Evolutionary conservation across 2,113 vertebrate genomes (phyloP), one percentile per base, ranked within the genome.

Genomic region (Centropus bengalensis): DNA sequence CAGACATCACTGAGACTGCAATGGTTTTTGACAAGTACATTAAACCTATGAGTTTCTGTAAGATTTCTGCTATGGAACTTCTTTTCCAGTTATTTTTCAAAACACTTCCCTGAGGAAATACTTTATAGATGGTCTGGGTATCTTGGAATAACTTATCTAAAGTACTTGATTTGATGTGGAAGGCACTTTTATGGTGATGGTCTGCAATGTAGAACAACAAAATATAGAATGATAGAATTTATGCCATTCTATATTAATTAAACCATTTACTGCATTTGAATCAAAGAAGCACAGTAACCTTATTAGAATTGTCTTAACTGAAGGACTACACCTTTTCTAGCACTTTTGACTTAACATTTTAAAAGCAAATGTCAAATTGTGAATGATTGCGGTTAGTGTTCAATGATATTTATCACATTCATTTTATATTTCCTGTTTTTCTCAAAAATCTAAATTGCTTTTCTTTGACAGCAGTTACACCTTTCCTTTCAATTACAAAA

Each of bases 1-100:
- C 47, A 94, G 36, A 28, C 19, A 66, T 27, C 42, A 88, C 56
- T 44, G 70, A 87, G 32, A 21, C 66, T 77, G 8, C 22, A 86
- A 77, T 77, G 70, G 67, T 78, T 96, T 93, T 87, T 90, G 81
- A 97, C 69, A 96, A 89, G 73, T 66, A 68, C 16, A 60, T 82
- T 92, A 85, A 91, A 77, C 56, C 38, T 3, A 2, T 10, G 51
- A 28, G 17, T 9, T 86, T 33, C 74, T 82, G 20, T 52, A 83
- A 81, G 69, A 80, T 28, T 23, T 82, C 14, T 73, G 73, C 33
- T 64, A 93, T 73, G 55, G 22, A 88, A 74, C 7, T 5, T 63
- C 19, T 78, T 73, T 86, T 66, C 36, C 64, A 70, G 54, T 38
- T 92, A 36, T 90, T 91, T 92, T 93, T 82, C 71, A 82, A 56